Percentiles rank a stretch among this genome's conserved stretches.
Evolutionary conservation across 2,797 vertebrate genomes (phyloP).

Genomic region (Nannoperca australis): DNA sequence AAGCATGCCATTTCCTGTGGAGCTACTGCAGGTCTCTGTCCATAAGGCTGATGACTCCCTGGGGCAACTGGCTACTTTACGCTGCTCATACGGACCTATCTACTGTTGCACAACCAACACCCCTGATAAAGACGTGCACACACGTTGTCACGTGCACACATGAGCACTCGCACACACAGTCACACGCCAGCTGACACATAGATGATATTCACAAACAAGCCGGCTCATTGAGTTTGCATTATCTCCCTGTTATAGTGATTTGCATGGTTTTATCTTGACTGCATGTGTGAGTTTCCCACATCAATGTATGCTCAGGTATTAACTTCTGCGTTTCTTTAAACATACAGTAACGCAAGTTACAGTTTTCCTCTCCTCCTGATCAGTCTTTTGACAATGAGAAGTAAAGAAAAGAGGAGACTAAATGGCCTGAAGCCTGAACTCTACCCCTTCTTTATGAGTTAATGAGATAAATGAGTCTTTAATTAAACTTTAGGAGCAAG

Average conservation of each 20-base stretch:
- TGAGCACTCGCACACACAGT: conserved; percentile 10
- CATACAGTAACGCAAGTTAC: background rate
- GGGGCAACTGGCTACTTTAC: conserved; percentile 66
- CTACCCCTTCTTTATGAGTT: conserved; percentile 49
- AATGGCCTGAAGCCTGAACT: conserved; percentile 29
- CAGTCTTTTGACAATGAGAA: conserved; percentile 4
- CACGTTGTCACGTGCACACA: conserved; percentile 6
- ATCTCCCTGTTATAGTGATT: conserved; percentile 33
- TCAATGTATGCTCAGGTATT: background rate
- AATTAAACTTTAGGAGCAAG: conserved; percentile 66
- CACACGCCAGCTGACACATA: conserved; percentile 23
- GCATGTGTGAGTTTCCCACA: background rate
- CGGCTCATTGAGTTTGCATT: conserved; percentile 26
- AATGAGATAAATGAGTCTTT: conserved; percentile 68
- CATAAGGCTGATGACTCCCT: conserved; percentile 78
- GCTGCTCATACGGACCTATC: conserved; percentile 57
- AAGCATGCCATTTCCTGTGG: conserved; percentile 76
- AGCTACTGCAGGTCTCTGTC: conserved; percentile 71
- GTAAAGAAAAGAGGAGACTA: background rate
- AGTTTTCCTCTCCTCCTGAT: background rate
- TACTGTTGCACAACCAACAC: conserved; percentile 48
- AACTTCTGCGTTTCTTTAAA: conserved; percentile 8
- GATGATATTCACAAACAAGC: background rate
- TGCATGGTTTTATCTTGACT: conserved; percentile 41
- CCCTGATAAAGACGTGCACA: conserved; percentile 12